Evolutionary conservation across 1,140 invertebrate genomes (phyloP), one percentile per base, ranked within the genome.

Genomic region (Wiebesia pumilae): DNA sequence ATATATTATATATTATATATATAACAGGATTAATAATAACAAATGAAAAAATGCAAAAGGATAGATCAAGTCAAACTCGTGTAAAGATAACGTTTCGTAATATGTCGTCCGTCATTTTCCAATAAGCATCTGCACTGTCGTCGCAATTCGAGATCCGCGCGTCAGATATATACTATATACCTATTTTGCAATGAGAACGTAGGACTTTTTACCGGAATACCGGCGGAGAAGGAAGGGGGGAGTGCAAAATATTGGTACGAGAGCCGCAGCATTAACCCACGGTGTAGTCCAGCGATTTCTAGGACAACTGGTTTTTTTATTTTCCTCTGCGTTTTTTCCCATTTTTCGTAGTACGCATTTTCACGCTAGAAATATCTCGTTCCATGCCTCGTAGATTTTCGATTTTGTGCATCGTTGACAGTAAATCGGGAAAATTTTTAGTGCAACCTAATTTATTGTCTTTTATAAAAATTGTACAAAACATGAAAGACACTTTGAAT

Each of bases 281-380:
- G 79, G n/a, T 65, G 51, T 35, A 80, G 81, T 88, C 84, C 81
- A 79, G 33, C 40, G 58, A 83, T 90, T 88, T 88, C 84, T 88
- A 88, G 79, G 80, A 86, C 80, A 69, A 78, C 80, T 54, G n/a
- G 85, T 86, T 86, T 47, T 65, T 33, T 47, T 62, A 65, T 27
- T 86, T 80, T 73, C 47, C 27, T 65, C 16, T 4, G n/a, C 30
- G 2, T 54, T 81, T 81, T 81, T 43, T 43, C 12, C 24, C 33
- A 10, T 47, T 62, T 43, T 79, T 65, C 21, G 9, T 9, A 2
- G 3, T 27, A n/a, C 1, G 10, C 24, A 40, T 69, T 38, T 69
- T 40, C n/a, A 21, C 58, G 27, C 35, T 27, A 33, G 75, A 24
- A 33, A 24, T 54, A 75, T 33, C 9, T 30, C 21, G 33, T 33